Evolutionary conservation across 2,113 vertebrate genomes (phyloP).

Genomic region (Corythornis madagascariensis): DNA sequence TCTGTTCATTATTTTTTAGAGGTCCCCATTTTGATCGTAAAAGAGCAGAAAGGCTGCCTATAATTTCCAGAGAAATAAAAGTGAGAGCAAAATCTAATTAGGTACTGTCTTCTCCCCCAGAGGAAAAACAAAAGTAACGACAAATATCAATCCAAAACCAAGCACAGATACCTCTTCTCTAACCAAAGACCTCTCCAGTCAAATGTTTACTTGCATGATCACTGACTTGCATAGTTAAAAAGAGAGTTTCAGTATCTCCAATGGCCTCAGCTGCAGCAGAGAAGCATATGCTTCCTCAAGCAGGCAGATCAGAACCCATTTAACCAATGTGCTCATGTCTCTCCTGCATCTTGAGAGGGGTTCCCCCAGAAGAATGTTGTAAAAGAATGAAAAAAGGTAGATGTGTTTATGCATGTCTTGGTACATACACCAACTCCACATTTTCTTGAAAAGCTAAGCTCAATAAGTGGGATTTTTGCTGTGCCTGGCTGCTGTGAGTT

Average conservation of each 20-base stretch:
- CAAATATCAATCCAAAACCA: background rate
- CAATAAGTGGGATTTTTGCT: background rate
- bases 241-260: background rate
- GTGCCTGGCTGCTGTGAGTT: background rate
- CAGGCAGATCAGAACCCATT: background rate
- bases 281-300: background rate
- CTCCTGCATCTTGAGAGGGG: background rate
- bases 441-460: background rate
- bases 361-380: background rate
- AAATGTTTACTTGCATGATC: background rate
- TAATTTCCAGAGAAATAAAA: constrained; percentile 12
- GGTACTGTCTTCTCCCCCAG: background rate
- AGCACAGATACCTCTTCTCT: background rate
- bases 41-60: constrained; percentile 97
- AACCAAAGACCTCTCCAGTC: background rate
- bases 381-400: background rate
- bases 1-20: constrained; percentile 95
- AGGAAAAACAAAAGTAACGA: background rate
- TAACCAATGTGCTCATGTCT: background rate
- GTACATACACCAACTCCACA: background rate
- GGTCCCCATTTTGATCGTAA: constrained; percentile 98
- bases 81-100: background rate
- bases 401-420: background rate
- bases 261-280: background rate
- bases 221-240: background rate